These are phyloP conservation scores for Todiramphus chloris DNA, from an alignment of 2,113 vertebrate genomes.

Conservation along the genomic window DNA sequence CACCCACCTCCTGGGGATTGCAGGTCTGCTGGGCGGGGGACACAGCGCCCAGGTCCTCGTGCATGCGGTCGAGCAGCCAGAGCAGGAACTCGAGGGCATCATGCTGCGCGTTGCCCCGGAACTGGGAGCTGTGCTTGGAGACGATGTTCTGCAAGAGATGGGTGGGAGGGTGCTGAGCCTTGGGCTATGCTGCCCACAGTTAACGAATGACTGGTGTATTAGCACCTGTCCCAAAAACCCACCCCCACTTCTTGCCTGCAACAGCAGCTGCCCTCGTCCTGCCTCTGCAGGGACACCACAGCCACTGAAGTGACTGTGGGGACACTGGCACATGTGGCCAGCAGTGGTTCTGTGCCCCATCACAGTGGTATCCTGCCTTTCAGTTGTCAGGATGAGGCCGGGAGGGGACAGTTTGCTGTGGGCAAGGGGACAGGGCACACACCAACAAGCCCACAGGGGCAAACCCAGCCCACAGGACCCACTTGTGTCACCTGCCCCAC, in stretches of 20 bases:
- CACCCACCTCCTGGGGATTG: conserved; percentile 77
- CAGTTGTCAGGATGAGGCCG: neutral
- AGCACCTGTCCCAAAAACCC: neutral
- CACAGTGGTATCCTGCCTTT: neutral
- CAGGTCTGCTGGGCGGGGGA: conserved; percentile 67
- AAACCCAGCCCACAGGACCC: rapidly evolving
- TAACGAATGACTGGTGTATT: rapidly evolving
- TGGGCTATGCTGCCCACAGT: rapidly evolving
- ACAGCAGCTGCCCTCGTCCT: neutral
- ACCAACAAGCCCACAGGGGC: rapidly evolving
- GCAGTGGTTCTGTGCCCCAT: neutral
- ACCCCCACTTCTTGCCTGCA: neutral
- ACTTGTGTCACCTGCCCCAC: rapidly evolving
- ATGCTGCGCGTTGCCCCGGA: conserved; percentile 91
- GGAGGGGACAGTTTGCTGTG: neutral
- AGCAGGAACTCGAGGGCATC: conserved; percentile 96
- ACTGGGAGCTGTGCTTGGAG: conserved; percentile 90
- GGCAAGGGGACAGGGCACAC: neutral
- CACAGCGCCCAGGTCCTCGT: conserved; percentile 85
- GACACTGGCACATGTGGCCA: rapidly evolving
- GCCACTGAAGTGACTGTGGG: neutral
- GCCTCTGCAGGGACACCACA: neutral
- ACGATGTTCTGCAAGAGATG: conserved; percentile 81
- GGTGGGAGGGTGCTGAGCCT: neutral
- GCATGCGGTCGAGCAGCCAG: conserved; percentile 91